Evolutionary conservation across 2,888 invertebrate genomes (phyloP), one percentile per base, ranked within the genome.

Genomic region (Drosophila cognata): DNA sequence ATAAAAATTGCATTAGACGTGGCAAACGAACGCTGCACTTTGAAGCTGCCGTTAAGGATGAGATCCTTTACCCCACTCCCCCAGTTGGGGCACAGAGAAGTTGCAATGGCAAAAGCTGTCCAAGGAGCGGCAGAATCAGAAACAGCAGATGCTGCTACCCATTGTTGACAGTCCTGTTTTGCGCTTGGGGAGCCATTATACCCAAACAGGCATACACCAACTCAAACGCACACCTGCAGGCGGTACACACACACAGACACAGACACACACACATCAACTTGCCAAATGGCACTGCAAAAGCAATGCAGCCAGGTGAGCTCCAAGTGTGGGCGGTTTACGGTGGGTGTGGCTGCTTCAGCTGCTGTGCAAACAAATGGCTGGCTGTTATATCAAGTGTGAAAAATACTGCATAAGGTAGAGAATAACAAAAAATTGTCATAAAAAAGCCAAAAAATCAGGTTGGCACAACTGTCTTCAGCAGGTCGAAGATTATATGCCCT

Each of bases 1-100:
- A 86, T 90, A 80, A 84, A 77, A 90, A 90, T 89, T 90, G 89
- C 90, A 87, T 87, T 90, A 88, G 87, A 57, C 57, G 65, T 68
- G 73, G 63, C 74, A 77, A 84, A 87, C 72, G 71, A 77, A 69
- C 68, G 52, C 63, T 59, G 53, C 52, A 35, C 86, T 78, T 80
- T 70, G 68, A 80, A 69, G 65, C 53, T 36, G 41, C 48, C 63
- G 28, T 16, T 43, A 53, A 29, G 48, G 55, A 62, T 75, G 69
- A 72, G 51, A 21, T 33, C 8, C 3, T 1, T n/a, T 16, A 0
- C 28, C 7, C 11, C 36, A 1, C 16, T 5, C 8, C 11, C 35
- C 53, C 25, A 33, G 50, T 46, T 52, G 31, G n/a, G 25, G 2
- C 2, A 50, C 28, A 29, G 25, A 25, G 29, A 56, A 48, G 28